phyloP scores from a whole-genome alignment of 2,113 vertebrate species.

The Caranx ignobilis region DNA sequence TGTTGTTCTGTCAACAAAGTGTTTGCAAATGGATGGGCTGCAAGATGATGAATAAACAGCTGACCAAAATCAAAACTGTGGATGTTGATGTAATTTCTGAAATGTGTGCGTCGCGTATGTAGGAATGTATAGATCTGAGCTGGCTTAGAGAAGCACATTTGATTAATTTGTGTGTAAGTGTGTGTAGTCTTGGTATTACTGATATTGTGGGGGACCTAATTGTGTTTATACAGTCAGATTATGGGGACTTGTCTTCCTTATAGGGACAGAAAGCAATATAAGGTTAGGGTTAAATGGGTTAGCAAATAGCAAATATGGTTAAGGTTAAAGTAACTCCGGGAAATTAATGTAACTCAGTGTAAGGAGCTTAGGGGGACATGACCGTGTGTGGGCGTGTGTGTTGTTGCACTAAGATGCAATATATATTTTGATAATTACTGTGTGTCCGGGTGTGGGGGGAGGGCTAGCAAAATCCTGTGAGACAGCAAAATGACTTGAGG shows the following conservation, averaged over 20 bases:
- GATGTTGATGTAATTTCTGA: constrained; percentile 5
- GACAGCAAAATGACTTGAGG: constrained; percentile 10
- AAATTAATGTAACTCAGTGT: too few species aligned
- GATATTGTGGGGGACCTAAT: too few species aligned
- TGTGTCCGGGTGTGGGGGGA: background rate
- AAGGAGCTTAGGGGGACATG: too few species aligned
- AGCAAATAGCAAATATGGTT: too few species aligned
- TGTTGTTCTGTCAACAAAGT: constrained; percentile 63
- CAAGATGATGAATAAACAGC: constrained; percentile 29
- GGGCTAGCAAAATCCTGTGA: background rate
- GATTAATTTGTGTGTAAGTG: background rate
- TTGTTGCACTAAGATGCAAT: background rate
- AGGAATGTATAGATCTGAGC: background rate
- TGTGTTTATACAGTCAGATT: too few species aligned
- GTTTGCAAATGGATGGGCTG: constrained; percentile 43
- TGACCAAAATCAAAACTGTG: constrained; percentile 24
- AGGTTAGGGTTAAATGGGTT: too few species aligned
- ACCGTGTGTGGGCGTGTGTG: background rate
- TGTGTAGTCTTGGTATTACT: background rate
- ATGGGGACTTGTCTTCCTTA: too few species aligned
- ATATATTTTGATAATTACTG: constrained; percentile 4
- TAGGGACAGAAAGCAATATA: too few species aligned
- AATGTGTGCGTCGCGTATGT: constrained; percentile 5
- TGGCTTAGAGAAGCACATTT: background rate
- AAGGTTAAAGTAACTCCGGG: too few species aligned